Conservation (phyloP, 2,888 invertebrate genomes). For the Euproctis similis region DNA sequence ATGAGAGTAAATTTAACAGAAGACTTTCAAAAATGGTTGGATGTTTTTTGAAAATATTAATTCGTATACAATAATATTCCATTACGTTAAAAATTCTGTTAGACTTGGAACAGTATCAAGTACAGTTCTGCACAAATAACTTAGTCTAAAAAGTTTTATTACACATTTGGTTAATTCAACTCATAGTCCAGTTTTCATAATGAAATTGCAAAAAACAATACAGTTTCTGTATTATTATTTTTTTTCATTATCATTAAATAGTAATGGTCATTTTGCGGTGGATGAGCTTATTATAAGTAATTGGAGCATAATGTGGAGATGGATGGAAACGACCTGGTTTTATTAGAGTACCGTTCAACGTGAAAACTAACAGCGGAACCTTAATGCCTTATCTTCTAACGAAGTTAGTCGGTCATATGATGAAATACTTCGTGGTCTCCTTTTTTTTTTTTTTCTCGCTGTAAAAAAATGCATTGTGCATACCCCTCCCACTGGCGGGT, state of each 20-base stretch:
- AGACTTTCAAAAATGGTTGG: too few relatives aligned
- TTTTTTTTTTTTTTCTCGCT: too few relatives aligned
- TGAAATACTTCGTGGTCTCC: too few relatives aligned
- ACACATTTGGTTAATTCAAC: conserved; percentile 15
- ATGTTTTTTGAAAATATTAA: too few relatives aligned
- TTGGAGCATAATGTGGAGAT: conserved; percentile 18
- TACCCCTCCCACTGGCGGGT: too few relatives aligned
- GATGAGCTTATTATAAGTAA: conserved; percentile 14
- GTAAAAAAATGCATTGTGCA: too few relatives aligned
- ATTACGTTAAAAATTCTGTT: background rate
- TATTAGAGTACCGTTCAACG: too few relatives aligned
- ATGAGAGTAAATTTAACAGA: background rate
- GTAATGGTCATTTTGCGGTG: conserved; percentile 17
- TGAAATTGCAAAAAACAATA: conserved; percentile 27
- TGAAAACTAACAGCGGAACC: too few relatives aligned
- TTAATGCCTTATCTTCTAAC: too few relatives aligned
- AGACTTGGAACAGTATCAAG: background rate
- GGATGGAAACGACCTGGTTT: conserved; percentile 13
- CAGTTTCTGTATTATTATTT: too few relatives aligned
- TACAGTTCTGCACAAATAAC: conserved; percentile 5
- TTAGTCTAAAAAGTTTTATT: conserved; percentile 4
- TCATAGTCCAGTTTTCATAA: conserved; percentile 23
- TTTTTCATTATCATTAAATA: conserved; percentile 9
- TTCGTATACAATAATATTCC: background rate
- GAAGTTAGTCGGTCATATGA: too few relatives aligned